Conservation (phyloP, 2,797 vertebrate genomes). For the Enteromius radiatus region DNA sequence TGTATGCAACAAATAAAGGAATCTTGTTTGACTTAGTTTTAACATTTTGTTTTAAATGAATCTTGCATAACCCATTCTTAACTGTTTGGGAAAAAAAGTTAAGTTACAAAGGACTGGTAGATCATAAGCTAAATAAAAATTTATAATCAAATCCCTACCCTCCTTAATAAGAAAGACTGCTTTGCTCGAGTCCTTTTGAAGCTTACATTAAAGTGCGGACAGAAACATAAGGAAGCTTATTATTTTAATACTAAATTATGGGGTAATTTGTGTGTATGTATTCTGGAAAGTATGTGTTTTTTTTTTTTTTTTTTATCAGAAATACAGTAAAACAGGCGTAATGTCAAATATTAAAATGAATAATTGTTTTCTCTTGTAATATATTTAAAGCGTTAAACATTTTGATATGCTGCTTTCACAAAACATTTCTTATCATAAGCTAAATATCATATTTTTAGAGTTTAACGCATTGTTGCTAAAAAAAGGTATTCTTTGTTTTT, state of each 20-base stretch:
- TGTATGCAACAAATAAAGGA: slow-evolving; percentile 89
- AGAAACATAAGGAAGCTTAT: not conserved
- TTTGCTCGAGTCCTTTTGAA: slow-evolving; percentile 12
- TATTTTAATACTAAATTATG: not conserved
- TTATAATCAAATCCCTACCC: not conserved
- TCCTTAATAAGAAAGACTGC: not conserved
- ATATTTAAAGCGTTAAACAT: not conserved
- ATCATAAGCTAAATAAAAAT: not conserved
- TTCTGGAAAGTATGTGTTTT: too few species aligned
- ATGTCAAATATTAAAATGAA: not conserved
- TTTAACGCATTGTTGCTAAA: not conserved
- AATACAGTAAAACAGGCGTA: not conserved
- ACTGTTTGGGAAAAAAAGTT: too few species aligned
- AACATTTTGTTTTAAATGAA: not conserved
- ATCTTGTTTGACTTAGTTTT: slow-evolving; percentile 78
- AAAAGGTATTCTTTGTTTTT: not conserved
- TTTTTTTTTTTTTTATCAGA: too few species aligned
- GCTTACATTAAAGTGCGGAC: not conserved
- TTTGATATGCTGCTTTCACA: not conserved
- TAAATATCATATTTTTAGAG: too few species aligned
- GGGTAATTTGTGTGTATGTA: too few species aligned
- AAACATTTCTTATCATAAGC: not conserved
- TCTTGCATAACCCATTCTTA: not conserved
- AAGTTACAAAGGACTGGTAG: not conserved
- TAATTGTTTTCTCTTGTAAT: not conserved